Evolutionary conservation across 2,888 invertebrate genomes (phyloP), one percentile per base, ranked within the genome.

Genomic region (Steinernema scapterisci): DNA sequence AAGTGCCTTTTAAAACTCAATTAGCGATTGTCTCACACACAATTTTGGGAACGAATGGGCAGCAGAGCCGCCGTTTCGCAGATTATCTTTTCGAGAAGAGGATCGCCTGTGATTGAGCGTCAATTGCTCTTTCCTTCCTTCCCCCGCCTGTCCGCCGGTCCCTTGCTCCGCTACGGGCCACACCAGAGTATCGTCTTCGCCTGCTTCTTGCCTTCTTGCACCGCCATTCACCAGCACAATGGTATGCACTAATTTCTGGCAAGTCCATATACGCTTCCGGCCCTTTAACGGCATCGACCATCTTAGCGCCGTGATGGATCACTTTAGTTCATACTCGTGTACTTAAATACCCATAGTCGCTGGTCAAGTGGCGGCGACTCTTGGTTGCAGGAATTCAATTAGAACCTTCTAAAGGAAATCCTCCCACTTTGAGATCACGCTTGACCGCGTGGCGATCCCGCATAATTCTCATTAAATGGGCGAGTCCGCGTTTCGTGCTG

Each of bases 1-100:
- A 63, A 63, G 63, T 63, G 63, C 63, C 63, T 63, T 63, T 63
- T 63, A 63, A 63, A 63, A 63, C 63, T 63, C 63, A 63, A 63
- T 63, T 63, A 63, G 63, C 63, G 63, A 63, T 63, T 63, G 63
- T 63, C 63, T 63, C 63, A 63, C 31, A 63, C 63, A 63, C 23
- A 27, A 27, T 63, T 63, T 23, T 23, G 63, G 27, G 63, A 63
- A n/a, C 63, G 63, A 27, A 38, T 9, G 38, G 38, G 38, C 38
- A 38, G 63, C 63, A 63, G 31, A 25, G 63, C 63, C 63, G 63
- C 63, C 63, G 63, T 63, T 63, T 63, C 63, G 63, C 63, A 63
- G 63, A 63, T 63, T 63, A 63, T 63, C 63, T 63, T 63, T 25
- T 63, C 63, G 63, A 63, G 63, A 63, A 63, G 63, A 63, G 63